phyloP scores from a whole-genome alignment of 2,797 vertebrate genomes.

The Vireo griseus region DNA sequence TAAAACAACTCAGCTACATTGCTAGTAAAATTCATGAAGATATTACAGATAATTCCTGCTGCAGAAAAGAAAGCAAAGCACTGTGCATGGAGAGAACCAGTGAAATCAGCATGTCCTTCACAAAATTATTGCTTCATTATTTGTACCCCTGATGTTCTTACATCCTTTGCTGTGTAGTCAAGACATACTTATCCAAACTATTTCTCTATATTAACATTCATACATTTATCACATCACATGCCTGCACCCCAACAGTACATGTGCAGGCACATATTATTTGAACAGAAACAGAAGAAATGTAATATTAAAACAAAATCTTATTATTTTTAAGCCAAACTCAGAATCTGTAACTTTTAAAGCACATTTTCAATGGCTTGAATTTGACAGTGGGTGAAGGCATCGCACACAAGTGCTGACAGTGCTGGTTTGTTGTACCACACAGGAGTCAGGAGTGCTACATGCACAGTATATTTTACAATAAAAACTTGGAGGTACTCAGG shows the following conservation, averaged over 20 bases:
- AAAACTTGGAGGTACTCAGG: background rate
- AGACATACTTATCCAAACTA: background rate
- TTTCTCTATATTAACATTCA: background rate
- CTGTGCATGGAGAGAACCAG: background rate
- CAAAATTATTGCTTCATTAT: background rate
- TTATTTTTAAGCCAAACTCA: background rate
- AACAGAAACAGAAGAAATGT: background rate
- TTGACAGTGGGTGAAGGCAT: background rate
- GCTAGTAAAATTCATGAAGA: background rate
- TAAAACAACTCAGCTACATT: background rate
- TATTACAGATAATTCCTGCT: background rate
- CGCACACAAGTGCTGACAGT: background rate
- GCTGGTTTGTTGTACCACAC: background rate
- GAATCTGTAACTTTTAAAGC: background rate
- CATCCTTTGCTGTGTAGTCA: background rate
- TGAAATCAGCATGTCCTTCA: background rate
- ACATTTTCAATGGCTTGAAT: background rate
- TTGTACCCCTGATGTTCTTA: background rate
- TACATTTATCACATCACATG: background rate
- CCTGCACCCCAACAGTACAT: background rate
- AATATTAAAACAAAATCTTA: background rate
- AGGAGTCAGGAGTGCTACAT: background rate
- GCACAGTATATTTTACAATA: background rate
- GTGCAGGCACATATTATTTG: rapidly evolving
- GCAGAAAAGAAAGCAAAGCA: background rate